Conservation (phyloP, 2,888 invertebrate species). For the Pachycephus smyrnensis region DNA sequence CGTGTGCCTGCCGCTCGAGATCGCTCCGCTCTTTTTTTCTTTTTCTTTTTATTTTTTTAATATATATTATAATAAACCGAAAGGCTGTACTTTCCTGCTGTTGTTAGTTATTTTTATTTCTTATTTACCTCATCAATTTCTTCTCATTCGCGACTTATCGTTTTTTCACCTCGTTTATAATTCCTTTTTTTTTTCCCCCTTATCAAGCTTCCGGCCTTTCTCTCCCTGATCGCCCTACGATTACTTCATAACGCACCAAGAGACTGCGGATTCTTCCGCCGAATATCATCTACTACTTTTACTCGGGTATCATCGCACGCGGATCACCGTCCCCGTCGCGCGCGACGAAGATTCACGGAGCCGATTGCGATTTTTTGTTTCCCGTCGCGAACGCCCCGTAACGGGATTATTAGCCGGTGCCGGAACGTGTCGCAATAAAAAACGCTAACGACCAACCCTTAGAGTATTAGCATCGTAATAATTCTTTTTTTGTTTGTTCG, state of each 20-base stretch:
- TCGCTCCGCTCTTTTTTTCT: not conserved
- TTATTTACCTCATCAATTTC: constrained; percentile 8
- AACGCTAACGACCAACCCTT: constrained; percentile 50
- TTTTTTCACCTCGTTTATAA: not conserved
- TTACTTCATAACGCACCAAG: not conserved
- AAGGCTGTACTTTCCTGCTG: not conserved
- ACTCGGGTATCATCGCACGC: constrained; percentile 1
- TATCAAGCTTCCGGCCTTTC: not conserved
- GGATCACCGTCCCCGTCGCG: constrained; percentile 15
- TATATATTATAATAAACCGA: not conserved
- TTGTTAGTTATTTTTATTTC: not conserved
- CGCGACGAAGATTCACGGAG: not conserved
- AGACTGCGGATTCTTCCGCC: not conserved
- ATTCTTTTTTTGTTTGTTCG: constrained; percentile 67
- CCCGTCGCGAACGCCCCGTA: not conserved
- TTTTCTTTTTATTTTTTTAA: not conserved
- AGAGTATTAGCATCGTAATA: constrained; percentile 54
- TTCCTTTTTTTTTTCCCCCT: not conserved
- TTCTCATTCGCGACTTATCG: not conserved
- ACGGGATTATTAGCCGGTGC: constrained; percentile 1
- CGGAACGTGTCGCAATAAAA: constrained; percentile 34
- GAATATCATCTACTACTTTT: not conserved
- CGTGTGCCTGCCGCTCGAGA: not conserved
- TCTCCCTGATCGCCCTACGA: not conserved
- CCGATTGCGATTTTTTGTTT: not conserved